Conservation (phyloP, 2,888 invertebrate genomes). For the Autographa pulchrina region DNA sequence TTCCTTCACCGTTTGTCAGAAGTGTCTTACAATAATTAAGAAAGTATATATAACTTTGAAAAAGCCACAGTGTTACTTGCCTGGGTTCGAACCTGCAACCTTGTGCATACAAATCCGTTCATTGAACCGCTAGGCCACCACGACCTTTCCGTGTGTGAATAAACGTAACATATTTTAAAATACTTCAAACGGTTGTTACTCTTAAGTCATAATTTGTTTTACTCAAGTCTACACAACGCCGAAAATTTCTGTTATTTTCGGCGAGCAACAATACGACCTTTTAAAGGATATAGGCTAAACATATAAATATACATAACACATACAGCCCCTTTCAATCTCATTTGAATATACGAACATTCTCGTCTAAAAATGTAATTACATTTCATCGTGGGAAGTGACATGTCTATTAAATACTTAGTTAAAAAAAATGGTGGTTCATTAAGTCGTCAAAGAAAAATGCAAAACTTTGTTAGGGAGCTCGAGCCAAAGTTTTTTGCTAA, state of each 20-base stretch:
- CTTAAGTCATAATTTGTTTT: neutral
- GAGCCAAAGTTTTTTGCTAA: slow-evolving; percentile 20
- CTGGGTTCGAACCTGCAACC: too few species aligned
- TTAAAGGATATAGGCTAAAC: slow-evolving; percentile 1
- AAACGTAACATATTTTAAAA: neutral
- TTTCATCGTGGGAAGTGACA: slow-evolving; percentile 11
- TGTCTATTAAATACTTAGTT: slow-evolving; percentile 9
- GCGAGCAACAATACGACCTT: neutral
- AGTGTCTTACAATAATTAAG: too few species aligned
- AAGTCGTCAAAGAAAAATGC: slow-evolving; percentile 28
- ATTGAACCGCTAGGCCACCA: too few species aligned
- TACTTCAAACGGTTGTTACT: neutral
- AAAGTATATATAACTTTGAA: too few species aligned
- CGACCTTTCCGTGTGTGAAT: too few species aligned
- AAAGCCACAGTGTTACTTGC: too few species aligned
- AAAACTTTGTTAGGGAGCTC: slow-evolving; percentile 25
- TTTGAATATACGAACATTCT: neutral
- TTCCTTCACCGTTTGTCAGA: too few species aligned
- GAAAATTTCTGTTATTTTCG: neutral
- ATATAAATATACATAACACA: neutral
- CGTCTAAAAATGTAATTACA: slow-evolving; percentile 3
- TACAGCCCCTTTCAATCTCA: neutral
- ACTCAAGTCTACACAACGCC: neutral
- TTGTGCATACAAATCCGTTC: too few species aligned
- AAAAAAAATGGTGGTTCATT: slow-evolving; percentile 36